Evolutionary conservation across 2,113 vertebrate species (phyloP).

Genomic region (Sisor rabdophorus): DNA sequence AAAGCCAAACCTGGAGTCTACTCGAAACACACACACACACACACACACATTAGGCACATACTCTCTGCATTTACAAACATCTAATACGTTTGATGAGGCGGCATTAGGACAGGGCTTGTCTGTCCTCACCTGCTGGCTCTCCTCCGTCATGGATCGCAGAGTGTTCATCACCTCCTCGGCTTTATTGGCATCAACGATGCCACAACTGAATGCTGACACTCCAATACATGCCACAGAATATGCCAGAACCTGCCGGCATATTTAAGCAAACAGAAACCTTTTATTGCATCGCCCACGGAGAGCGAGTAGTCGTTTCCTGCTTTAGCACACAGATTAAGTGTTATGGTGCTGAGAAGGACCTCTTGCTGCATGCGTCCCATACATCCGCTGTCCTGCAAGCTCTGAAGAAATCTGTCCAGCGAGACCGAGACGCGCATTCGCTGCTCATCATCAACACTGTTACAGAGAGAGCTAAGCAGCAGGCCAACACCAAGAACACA

Average conservation of each 20-base stretch:
- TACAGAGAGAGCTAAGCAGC: slow-evolving; percentile 78
- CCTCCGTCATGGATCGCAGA: slow-evolving; percentile 77
- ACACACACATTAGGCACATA: background rate
- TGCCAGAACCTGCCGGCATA: slow-evolving; percentile 74
- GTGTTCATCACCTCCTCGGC: slow-evolving; percentile 82
- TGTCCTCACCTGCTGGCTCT: slow-evolving; percentile 82
- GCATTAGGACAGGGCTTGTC: background rate
- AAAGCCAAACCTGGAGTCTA: slow-evolving; percentile 91
- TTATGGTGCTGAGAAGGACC: slow-evolving; percentile 63
- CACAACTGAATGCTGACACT: slow-evolving; percentile 79
- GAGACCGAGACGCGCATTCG: slow-evolving; percentile 62
- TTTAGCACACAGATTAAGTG: background rate
- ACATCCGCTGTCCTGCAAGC: slow-evolving; percentile 71
- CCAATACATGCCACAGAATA: slow-evolving; percentile 83
- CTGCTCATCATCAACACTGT: slow-evolving; percentile 69
- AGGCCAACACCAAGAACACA: slow-evolving; percentile 86
- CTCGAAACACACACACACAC: slow-evolving; percentile 19
- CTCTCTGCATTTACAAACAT: background rate
- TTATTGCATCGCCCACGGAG: background rate
- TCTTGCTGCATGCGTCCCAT: slow-evolving; percentile 84
- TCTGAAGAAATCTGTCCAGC: slow-evolving; percentile 69
- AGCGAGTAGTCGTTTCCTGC: background rate
- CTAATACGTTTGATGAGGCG: background rate
- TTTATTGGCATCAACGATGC: slow-evolving; percentile 75
- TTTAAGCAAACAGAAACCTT: background rate